A percentile compares a stretch with the other conserved stretches of the same genome.
Conservation (phyloP, 1,140 invertebrate genomes). For the Manduca sexta region DNA sequence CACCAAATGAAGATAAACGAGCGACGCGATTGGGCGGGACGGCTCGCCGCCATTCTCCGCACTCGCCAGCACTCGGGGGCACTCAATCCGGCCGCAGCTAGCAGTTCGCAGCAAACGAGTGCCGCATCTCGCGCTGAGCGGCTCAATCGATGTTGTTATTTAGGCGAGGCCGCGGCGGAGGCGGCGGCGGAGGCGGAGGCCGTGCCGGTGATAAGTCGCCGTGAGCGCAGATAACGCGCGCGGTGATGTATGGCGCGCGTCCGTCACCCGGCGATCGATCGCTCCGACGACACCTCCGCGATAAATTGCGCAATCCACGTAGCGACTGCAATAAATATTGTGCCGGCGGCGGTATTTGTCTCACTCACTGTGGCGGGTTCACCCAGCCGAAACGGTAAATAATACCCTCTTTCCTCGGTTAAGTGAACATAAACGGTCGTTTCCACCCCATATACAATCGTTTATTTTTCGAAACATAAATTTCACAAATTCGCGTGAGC, state of each 20-base stretch:
- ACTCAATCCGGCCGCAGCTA: slow-evolving; percentile 41
- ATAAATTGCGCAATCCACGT: slow-evolving; percentile 70
- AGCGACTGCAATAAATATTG: slow-evolving; percentile 70
- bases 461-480: slow-evolving; percentile 71
- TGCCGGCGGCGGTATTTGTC: slow-evolving; percentile 65
- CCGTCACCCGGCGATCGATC: slow-evolving; percentile 62
- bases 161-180: slow-evolving; percentile 24
- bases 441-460: slow-evolving; percentile 71
- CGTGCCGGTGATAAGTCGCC: slow-evolving; percentile 68
- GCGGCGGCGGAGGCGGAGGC: slow-evolving; percentile 47
- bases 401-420: slow-evolving; percentile 72
- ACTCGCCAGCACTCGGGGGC: slow-evolving; percentile 31
- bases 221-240: slow-evolving; percentile 63
- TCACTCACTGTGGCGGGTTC: slow-evolving; percentile 67
- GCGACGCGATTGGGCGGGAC: slow-evolving; percentile 68
- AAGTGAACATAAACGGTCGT: slow-evolving; percentile 72
- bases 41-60: slow-evolving; percentile 17
- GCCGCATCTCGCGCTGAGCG: slow-evolving; percentile 25
- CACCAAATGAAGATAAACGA: slow-evolving; percentile 77
- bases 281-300: slow-evolving; percentile 64
- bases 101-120: slow-evolving; percentile 36
- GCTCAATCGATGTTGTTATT: slow-evolving; percentile 44
- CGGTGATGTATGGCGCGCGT: slow-evolving; percentile 64
- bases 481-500: slow-evolving; percentile 57
- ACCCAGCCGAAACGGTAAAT: slow-evolving; percentile 69